Base-by-base conservation (phyloP, 1,140 invertebrate species). In the Drosophila micromelanica region DNA sequence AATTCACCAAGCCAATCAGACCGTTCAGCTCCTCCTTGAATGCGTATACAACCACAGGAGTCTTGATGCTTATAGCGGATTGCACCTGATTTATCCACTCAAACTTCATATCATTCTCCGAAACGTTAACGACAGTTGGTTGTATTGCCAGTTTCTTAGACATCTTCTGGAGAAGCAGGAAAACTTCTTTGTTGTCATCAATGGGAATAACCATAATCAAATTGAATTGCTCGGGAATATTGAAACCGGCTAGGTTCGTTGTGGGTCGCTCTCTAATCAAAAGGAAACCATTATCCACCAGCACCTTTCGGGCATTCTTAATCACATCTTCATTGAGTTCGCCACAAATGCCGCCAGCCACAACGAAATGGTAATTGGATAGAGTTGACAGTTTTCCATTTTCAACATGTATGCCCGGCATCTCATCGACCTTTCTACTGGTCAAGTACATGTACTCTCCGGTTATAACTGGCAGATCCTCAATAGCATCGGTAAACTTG, bases 1-100 rank as follows among this genome's bases (percentile, higher is more conserved):
- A 97, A 51, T 96, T 96, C 0, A 95, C 93, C n/a, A 99, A 92
- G 11, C 98, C 98, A 15, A 98, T 79, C 13, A 98, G 92, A 30
- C 98, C 98, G 92, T 94, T 96, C 1, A 94, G 90, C n/a, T 91
- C 91, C 63, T 95, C 94, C 69, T 94, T 93, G 91, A 95, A 93
- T 6, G 93, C 92, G 45, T 95, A 94, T 0, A 96, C 76, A 6
- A 96, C 60, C 1, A 91, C 76, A 8, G 76, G 48, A 8, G 93
- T 92, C 75, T 93, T 93, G 70, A 94, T 93, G 1, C 13, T 49
- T 5, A 95, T 78, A 9, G 93, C 92, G 15, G 93, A 87, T 84
- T 95, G 94, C n/a, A 95, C 73, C 20, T 92, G 73, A 2, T 86
- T 49, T 2, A 95, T 60, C 94, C 94, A 95, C 1, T 84, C 71